These are phyloP conservation scores for Orientallactaga bullata DNA, from an alignment of 2,113 vertebrate species.

Conservation along the genomic window DNA sequence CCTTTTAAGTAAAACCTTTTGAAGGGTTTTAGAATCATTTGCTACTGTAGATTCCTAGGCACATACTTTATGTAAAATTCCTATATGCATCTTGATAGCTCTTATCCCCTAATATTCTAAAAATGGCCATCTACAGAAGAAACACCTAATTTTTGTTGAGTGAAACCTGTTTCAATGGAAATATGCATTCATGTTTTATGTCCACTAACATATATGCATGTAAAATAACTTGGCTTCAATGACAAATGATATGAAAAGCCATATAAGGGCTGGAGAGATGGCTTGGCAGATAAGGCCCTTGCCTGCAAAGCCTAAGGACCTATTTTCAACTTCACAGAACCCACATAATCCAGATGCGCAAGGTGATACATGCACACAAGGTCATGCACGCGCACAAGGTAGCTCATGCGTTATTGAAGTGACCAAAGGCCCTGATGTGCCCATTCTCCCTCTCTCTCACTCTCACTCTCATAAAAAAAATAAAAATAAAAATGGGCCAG, in stretches of 20 bases:
- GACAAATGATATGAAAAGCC: background rate
- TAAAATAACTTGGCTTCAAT: background rate
- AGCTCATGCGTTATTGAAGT: too few species aligned
- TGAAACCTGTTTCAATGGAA: background rate
- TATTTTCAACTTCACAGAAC: too few species aligned
- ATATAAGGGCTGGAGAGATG: background rate
- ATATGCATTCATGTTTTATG: background rate
- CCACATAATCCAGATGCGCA: too few species aligned
- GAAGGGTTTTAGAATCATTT: background rate
- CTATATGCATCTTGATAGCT: background rate
- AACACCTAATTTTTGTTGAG: constrained; percentile 2
- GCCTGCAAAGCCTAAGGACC: too few species aligned
- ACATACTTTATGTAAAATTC: background rate
- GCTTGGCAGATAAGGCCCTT: too few species aligned
- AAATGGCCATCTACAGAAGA: background rate
- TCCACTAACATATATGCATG: background rate
- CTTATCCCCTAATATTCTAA: background rate
- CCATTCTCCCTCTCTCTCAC: too few species aligned
- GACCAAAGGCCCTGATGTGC: too few species aligned
- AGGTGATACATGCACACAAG: too few species aligned
- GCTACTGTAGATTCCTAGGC: background rate
- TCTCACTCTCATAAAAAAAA: too few species aligned
- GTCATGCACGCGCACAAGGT: too few species aligned
- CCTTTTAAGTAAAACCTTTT: background rate
- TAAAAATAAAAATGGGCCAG: too few species aligned